These are phyloP conservation scores for Papilio aristodemus DNA, from an alignment of 1,140 invertebrate species.

Conservation along the genomic window DNA sequence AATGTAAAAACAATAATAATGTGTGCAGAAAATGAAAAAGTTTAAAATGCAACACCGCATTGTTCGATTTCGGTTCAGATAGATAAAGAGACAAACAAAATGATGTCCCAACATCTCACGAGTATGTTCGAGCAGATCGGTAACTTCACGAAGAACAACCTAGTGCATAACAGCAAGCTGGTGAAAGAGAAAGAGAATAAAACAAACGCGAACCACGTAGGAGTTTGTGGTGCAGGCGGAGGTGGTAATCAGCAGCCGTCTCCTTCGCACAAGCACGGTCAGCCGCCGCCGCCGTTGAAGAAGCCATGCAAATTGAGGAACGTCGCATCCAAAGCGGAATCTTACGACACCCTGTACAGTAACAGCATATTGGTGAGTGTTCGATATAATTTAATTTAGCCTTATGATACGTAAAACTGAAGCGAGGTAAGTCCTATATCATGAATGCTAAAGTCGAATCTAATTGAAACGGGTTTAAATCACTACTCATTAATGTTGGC, in stretches of 20 bases:
- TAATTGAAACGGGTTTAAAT: too few relatives aligned
- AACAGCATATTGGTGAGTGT: conserved; percentile 70
- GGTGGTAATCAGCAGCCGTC: conserved; percentile 56
- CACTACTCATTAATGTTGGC: too few relatives aligned
- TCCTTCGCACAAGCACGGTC: conserved; percentile 55
- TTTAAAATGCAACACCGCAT: conserved; percentile 46
- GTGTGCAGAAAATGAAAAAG: background rate
- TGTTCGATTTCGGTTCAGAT: conserved; percentile 50
- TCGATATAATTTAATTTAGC: background rate
- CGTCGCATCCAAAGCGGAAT: conserved; percentile 68
- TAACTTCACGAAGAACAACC: conserved; percentile 79
- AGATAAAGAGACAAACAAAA: conserved; percentile 47
- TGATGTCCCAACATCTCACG: conserved; percentile 78
- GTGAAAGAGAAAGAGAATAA: conserved; percentile 70
- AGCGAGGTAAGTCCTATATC: too few relatives aligned
- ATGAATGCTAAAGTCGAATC: too few relatives aligned
- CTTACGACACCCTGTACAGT: conserved; percentile 70
- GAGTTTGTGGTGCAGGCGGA: conserved; percentile 35
- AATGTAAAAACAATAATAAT: conserved; percentile 20
- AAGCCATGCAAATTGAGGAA: conserved; percentile 76
- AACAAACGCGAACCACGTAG: conserved; percentile 59
- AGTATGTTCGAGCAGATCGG: conserved; percentile 79
- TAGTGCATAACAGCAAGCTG: conserved; percentile 69
- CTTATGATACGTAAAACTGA: background rate
- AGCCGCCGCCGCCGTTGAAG: conserved; percentile 67